Percentiles rank a stretch among this genome's conserved stretches.
phyloP scores from a whole-genome alignment of 2,888 invertebrate species.

The Zele albiditarsus region DNA sequence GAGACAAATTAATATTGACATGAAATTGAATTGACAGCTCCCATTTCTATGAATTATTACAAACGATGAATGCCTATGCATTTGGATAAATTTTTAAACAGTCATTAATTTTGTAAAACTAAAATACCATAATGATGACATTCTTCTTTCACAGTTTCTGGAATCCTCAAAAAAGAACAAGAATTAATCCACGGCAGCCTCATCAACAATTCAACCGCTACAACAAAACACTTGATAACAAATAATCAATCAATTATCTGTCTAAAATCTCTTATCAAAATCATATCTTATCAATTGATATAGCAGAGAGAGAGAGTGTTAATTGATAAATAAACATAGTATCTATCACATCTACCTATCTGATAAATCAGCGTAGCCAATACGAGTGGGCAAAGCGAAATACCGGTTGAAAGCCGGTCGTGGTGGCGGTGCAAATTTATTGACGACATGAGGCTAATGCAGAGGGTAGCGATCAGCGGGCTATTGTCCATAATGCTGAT shows the following conservation, averaged over 20 bases:
- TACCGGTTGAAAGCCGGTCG: conserved; percentile 56
- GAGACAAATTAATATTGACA: neutral
- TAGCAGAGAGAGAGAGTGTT: neutral
- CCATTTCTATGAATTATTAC: neutral
- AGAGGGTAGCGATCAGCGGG: conserved; percentile 69
- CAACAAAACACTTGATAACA: neutral
- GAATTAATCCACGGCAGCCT: neutral
- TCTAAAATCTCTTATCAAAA: neutral
- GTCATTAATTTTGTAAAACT: neutral
- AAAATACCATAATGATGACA: neutral
- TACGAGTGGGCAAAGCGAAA: conserved; percentile 60
- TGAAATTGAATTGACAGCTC: conserved; percentile 5
- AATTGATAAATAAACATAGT: neutral
- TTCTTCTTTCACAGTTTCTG: conserved; percentile 29
- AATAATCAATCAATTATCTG: neutral
- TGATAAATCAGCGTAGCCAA: conserved; percentile 48
- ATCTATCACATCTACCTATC: neutral
- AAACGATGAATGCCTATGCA: neutral
- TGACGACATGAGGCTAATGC: conserved; percentile 68
- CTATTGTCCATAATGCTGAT: conserved; percentile 69
- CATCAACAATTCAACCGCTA: neutral
- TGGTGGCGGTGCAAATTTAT: conserved; percentile 57
- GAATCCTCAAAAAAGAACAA: neutral
- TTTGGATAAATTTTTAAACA: too few species aligned
- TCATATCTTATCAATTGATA: neutral